Evolutionary conservation across 2,797 vertebrate genomes (phyloP).

Genomic region (Helarctos malayanus): DNA sequence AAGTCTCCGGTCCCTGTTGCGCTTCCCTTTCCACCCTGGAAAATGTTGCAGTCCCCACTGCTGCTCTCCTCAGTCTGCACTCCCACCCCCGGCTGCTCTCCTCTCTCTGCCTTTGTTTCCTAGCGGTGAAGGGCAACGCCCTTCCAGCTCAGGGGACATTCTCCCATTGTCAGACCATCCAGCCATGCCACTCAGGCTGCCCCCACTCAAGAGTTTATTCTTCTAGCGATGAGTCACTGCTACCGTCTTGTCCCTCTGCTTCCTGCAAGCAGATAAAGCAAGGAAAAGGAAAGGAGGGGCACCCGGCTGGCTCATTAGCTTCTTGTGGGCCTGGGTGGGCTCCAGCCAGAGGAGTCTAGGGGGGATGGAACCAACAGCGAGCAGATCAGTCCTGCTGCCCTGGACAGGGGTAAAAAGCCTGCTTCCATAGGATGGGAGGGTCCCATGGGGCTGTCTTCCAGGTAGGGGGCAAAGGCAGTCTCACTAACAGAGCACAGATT

Average conservation of each 20-base stretch:
- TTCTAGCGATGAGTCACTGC: slow-evolving; percentile 57
- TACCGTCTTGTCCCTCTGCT: not conserved
- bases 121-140: not conserved
- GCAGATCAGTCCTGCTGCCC: not conserved
- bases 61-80: not conserved
- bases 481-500: not conserved
- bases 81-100: not conserved
- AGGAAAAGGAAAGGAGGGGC: not conserved
- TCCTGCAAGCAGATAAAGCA: not conserved
- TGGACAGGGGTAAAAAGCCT: not conserved
- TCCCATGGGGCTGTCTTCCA: not conserved
- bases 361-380: not conserved
- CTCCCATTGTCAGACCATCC: slow-evolving; percentile 20
- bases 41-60: not conserved
- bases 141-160: not conserved
- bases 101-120: not conserved
- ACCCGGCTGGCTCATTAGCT: rapidly evolving
- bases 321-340: not conserved
- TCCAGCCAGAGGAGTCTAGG: not conserved
- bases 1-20: not conserved
- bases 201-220: slow-evolving; percentile 22
- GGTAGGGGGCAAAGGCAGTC: not conserved
- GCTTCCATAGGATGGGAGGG: not conserved
- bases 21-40: not conserved
- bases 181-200: not conserved